Evolutionary conservation across 1,140 invertebrate genomes (phyloP).

Genomic region (Philaenus spumarius): DNA sequence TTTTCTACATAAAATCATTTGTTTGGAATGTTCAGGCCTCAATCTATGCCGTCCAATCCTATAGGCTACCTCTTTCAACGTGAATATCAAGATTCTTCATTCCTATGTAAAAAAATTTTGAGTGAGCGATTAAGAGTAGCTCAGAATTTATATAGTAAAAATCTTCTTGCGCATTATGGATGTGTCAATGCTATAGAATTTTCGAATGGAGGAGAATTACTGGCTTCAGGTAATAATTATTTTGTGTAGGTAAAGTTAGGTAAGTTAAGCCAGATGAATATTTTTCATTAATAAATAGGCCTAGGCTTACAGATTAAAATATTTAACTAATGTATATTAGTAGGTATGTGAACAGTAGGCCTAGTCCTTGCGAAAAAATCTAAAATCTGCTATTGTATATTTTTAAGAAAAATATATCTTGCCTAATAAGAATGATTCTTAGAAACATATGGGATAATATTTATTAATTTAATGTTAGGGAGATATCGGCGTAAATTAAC

Average conservation of each 20-base stretch:
- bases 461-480: no score
- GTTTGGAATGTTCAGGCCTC: slow-evolving; percentile 40
- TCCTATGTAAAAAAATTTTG: slow-evolving; percentile 1
- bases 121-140: slow-evolving; percentile 35
- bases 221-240: slow-evolving; percentile 70
- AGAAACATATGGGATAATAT: no score
- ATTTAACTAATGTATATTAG: neutral
- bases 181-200: slow-evolving; percentile 97
- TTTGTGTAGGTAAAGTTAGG: neutral
- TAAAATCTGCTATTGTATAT: no score
- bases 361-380: no score
- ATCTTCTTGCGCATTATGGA: slow-evolving; percentile 84
- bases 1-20: no score
- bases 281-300: no score
- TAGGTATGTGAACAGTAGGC: no score
- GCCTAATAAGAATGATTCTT: no score
- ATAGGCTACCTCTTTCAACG: slow-evolving; percentile 6
- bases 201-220: slow-evolving; percentile 73
- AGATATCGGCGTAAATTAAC: no score
- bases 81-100: slow-evolving; percentile 9
- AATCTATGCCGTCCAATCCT: slow-evolving; percentile 31
- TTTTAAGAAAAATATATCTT: no score
- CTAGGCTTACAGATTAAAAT: no score
- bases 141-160: slow-evolving; percentile 72
- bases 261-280: neutral